Evolutionary conservation across 2,888 invertebrate species (phyloP).

Genomic region (Idaea straminata): DNA sequence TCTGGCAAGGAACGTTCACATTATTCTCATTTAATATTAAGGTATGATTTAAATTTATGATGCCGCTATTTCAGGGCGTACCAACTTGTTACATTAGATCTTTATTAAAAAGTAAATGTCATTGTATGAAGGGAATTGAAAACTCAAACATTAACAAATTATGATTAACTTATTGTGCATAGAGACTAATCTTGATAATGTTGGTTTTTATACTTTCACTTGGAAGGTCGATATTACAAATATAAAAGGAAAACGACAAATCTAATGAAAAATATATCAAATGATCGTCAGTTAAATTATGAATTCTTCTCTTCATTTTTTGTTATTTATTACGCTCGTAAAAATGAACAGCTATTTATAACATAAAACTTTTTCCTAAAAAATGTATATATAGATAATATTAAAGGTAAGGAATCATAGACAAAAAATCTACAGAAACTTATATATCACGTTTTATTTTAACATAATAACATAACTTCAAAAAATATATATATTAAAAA

Average conservation of each 20-base stretch:
- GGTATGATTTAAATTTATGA: conserved; percentile 1
- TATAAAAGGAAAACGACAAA: too few relatives aligned
- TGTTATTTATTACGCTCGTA: too few relatives aligned
- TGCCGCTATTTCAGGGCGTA: background rate
- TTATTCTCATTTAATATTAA: conserved; percentile 1
- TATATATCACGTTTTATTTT: background rate
- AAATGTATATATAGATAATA: too few relatives aligned
- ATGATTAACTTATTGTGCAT: background rate
- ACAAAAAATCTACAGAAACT: too few relatives aligned
- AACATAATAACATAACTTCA: background rate
- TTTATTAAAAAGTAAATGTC: conserved; percentile 1
- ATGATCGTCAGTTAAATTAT: too few relatives aligned
- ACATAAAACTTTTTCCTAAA: too few relatives aligned
- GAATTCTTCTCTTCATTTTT: too few relatives aligned
- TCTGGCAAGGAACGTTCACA: background rate
- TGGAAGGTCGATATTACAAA: too few relatives aligned
- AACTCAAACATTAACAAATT: background rate
- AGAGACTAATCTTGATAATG: background rate
- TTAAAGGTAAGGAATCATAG: too few relatives aligned
- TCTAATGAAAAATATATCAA: too few relatives aligned
- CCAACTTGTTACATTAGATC: conserved; percentile 1
- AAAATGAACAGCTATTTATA: too few relatives aligned
- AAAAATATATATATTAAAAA: background rate
- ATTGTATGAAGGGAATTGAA: background rate
- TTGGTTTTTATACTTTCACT: too few relatives aligned